Evolutionary conservation across 2,797 vertebrate species (phyloP).

Genomic region (Lepus townsendii): DNA sequence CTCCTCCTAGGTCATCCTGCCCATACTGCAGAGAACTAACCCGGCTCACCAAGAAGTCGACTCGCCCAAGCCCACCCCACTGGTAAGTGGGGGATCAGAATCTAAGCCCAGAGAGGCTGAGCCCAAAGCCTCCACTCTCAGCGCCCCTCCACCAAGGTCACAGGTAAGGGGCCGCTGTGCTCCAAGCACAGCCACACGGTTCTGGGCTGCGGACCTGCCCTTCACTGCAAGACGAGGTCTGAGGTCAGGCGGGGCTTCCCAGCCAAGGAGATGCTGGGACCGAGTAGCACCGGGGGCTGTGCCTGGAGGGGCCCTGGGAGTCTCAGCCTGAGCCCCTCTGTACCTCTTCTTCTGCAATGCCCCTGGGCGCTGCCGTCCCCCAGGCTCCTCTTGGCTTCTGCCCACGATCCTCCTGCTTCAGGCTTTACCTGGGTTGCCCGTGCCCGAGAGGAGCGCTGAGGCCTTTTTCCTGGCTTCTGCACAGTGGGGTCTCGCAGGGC

Average conservation of each 20-base stretch:
- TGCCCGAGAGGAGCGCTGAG: too few species aligned
- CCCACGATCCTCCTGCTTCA: accelerated
- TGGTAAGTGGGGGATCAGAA: neutral
- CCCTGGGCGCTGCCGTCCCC: neutral
- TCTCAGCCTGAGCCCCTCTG: neutral
- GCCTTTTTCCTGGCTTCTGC: neutral
- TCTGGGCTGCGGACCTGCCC: accelerated
- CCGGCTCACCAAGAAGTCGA: neutral
- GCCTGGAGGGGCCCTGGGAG: accelerated
- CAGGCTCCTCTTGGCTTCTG: neutral
- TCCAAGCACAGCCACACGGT: neutral
- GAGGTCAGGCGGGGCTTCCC: neutral
- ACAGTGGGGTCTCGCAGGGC: too few species aligned
- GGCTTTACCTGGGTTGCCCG: neutral
- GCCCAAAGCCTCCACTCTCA: too few species aligned
- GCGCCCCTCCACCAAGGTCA: neutral
- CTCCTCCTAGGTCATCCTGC: neutral
- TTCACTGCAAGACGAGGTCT: neutral
- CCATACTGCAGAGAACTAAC: neutral
- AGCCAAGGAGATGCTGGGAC: neutral
- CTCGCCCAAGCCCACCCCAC: neutral
- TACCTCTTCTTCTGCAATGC: accelerated
- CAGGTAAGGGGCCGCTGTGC: neutral
- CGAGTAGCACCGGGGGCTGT: neutral
- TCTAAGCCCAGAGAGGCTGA: neutral